A percentile compares a stretch with the other conserved stretches of the same genome.
These are phyloP conservation scores for Xiphydria camelus DNA, from an alignment of 2,888 invertebrate genomes.

Conservation along the genomic window DNA sequence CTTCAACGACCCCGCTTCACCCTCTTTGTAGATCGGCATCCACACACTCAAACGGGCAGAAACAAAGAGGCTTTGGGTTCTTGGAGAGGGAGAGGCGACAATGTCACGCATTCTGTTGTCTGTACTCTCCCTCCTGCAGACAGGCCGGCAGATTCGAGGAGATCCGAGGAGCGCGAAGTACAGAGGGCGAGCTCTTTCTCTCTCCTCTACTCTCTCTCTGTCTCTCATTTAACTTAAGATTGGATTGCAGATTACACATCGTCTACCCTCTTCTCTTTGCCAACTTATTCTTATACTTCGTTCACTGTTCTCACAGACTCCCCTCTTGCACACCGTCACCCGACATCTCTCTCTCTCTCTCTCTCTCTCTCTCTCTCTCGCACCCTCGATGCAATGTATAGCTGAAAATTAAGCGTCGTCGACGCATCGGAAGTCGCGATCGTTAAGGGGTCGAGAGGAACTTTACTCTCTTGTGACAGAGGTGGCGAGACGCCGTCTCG, in stretches of 20 bases:
- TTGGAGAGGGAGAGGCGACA: conserved; percentile 27
- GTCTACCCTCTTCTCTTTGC: conserved; percentile 24
- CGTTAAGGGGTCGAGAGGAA: too few relatives aligned
- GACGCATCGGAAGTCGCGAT: too few relatives aligned
- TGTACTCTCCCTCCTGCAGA: conserved; percentile 23
- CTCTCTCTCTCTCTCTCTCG: conserved; percentile 9
- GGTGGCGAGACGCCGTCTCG: too few relatives aligned
- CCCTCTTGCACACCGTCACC: too few relatives aligned
- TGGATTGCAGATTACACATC: conserved; percentile 44
- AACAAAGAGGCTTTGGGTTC: conserved; percentile 32
- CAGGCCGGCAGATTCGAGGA: too few relatives aligned
- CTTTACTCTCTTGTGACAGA: too few relatives aligned
- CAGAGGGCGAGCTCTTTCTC: background rate
- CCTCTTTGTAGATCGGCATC: too few relatives aligned
- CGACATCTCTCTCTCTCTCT: background rate
- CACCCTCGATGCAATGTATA: too few relatives aligned
- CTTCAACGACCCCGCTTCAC: too few relatives aligned
- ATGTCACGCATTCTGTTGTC: conserved; percentile 39
- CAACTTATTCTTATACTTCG: conserved; percentile 28
- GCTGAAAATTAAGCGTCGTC: too few relatives aligned
- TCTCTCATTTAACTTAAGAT: conserved; percentile 42
- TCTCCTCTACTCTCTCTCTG: conserved; percentile 6
- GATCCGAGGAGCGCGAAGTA: too few relatives aligned
- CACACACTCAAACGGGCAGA: conserved; percentile 39
- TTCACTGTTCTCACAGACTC: too few relatives aligned